phyloP scores from a whole-genome alignment of 1,140 invertebrate species.

The Tetranychus urticae region DNA sequence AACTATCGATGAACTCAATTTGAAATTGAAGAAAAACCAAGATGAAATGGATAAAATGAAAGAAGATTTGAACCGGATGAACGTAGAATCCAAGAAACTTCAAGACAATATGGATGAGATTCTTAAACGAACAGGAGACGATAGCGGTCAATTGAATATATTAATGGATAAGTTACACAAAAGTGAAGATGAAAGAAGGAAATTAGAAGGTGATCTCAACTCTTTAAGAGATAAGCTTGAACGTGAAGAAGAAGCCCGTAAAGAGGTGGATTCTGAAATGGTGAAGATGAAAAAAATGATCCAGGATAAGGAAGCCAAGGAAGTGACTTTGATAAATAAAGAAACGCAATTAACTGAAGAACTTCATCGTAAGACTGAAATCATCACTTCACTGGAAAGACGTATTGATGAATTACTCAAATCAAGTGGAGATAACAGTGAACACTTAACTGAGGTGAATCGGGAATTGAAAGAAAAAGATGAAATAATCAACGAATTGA shows the following conservation, averaged over 20 bases:
- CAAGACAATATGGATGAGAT: not conserved
- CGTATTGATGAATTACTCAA: constrained; percentile 9
- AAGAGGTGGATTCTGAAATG: not conserved
- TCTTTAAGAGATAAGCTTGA: not conserved
- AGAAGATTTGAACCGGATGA: constrained; percentile 1
- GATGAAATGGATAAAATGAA: constrained; percentile 3
- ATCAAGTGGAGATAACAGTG: constrained; percentile 4
- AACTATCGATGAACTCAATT: constrained; percentile 10
- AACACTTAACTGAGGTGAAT: constrained; percentile 5
- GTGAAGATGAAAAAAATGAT: not conserved
- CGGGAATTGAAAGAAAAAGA: constrained; percentile 7
- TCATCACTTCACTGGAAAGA: not conserved
- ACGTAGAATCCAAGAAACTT: not conserved
- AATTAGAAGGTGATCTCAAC: not conserved
- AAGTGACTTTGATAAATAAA: constrained; percentile 1
- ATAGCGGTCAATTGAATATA: not conserved
- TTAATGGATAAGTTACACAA: not conserved
- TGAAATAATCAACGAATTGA: not conserved
- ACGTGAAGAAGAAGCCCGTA: not conserved
- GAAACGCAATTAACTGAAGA: not conserved
- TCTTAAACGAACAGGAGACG: not conserved
- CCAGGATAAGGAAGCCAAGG: not conserved
- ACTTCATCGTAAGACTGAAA: constrained; percentile 2
- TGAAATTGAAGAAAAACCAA: constrained; percentile 2
- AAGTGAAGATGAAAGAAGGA: not conserved